phyloP scores from a whole-genome alignment of 1,140 invertebrate genomes.

The Scaptomyza graminum region DNA sequence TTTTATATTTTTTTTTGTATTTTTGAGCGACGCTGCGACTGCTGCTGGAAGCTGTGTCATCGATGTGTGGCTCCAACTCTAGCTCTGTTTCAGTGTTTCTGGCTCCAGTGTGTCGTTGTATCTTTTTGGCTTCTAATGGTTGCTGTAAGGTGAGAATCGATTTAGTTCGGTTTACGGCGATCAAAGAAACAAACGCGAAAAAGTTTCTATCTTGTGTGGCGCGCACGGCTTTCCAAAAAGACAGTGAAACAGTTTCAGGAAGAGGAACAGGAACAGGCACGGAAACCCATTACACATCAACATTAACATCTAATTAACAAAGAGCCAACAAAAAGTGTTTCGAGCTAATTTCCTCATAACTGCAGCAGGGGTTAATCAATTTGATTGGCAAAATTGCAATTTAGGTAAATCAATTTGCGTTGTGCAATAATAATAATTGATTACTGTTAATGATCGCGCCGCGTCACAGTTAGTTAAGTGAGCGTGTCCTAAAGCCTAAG shows the following conservation, averaged over 20 bases:
- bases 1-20: conserved; percentile 39
- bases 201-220: conserved; percentile 72
- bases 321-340: not conserved
- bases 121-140: conserved; percentile 82
- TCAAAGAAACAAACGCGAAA: conserved; percentile 83
- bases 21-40: conserved; percentile 45
- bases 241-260: conserved; percentile 34
- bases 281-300: not conserved
- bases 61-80: conserved; percentile 44
- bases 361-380: conserved; percentile 63
- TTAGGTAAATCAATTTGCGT: conserved; percentile 70
- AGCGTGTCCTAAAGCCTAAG: conserved; percentile 49
- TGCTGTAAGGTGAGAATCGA: conserved; percentile 81
- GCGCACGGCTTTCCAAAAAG: conserved; percentile 24
- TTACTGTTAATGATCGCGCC: conserved; percentile 45
- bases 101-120: conserved; percentile 16
- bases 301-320: not conserved
- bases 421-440: conserved; percentile 56
- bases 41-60: conserved; percentile 59
- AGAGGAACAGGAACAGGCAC: conserved; percentile 18
- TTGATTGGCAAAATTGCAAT: conserved; percentile 40
- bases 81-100: conserved; percentile 15
- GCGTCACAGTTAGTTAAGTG: conserved; percentile 58
- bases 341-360: conserved; percentile 37
- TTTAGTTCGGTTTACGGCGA: conserved; percentile 83